Conservation (phyloP, 2,888 invertebrate species). For the Epicampocera succincta region DNA sequence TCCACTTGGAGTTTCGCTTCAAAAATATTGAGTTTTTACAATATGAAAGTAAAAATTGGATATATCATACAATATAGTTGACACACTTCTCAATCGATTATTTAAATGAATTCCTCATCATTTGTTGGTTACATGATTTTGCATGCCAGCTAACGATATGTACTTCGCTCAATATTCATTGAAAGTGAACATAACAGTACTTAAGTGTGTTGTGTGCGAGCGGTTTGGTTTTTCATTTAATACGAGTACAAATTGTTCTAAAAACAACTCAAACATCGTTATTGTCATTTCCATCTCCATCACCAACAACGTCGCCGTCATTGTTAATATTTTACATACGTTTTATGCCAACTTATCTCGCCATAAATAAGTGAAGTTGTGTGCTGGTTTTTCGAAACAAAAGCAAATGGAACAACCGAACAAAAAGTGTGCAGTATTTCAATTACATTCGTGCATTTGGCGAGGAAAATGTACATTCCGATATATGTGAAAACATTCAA, state of each 20-base stretch:
- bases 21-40: too few species aligned
- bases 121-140: too few species aligned
- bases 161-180: background rate
- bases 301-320: slow-evolving; percentile 9
- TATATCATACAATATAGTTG: too few species aligned
- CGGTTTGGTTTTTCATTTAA: too few species aligned
- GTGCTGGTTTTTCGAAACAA: slow-evolving; percentile 3
- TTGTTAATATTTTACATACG: background rate
- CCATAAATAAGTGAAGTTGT: slow-evolving; percentile 7
- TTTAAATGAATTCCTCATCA: too few species aligned
- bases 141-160: too few species aligned
- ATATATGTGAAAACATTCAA: background rate
- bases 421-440: slow-evolving; percentile 16
- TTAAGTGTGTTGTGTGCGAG: too few species aligned
- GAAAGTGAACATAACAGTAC: background rate
- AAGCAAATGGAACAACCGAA: slow-evolving; percentile 40
- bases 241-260: slow-evolving; percentile 37
- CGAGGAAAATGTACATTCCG: too few species aligned
- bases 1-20: too few species aligned
- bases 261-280: too few species aligned
- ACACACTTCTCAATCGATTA: too few species aligned
- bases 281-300: slow-evolving; percentile 16
- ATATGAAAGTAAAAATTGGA: too few species aligned
- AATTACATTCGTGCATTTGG: background rate
- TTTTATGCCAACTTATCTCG: slow-evolving; percentile 13